These are phyloP conservation scores for Trochalopteron elliotii DNA, from an alignment of 2,113 vertebrate species.

Conservation along the genomic window DNA sequence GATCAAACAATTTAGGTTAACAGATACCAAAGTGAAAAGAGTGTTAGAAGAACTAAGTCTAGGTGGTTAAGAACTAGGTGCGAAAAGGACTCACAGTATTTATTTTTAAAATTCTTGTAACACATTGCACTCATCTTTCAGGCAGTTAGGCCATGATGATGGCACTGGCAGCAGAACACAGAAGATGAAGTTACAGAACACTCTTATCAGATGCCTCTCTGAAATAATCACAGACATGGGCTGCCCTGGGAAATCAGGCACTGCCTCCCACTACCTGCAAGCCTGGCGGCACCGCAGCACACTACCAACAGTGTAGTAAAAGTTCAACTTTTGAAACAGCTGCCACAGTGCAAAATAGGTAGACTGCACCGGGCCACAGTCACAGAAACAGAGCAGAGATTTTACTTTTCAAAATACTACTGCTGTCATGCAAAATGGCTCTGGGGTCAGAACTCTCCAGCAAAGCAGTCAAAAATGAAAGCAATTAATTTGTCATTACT, in stretches of 20 bases:
- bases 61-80: not conserved
- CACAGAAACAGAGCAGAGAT: not conserved
- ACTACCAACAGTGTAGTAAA: fast-evolving
- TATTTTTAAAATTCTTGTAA: not conserved
- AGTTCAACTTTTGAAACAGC: not conserved
- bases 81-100: not conserved
- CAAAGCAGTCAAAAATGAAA: conserved; percentile 32
- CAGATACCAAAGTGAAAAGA: not conserved
- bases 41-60: not conserved
- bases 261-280: not conserved
- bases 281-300: fast-evolving
- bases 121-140: not conserved
- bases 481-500: conserved; percentile 50
- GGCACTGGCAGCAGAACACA: conserved; percentile 21
- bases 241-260: not conserved
- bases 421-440: conserved; percentile 6
- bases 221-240: not conserved
- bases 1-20: not conserved
- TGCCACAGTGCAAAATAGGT: not conserved
- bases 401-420: conserved; percentile 31
- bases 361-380: not conserved
- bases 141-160: not conserved
- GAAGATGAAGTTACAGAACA: not conserved
- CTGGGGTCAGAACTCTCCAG: not conserved
- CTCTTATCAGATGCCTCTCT: not conserved